These are phyloP conservation scores for Penaeus japonicus DNA, from an alignment of 1,140 invertebrate genomes.

Conservation along the genomic window DNA sequence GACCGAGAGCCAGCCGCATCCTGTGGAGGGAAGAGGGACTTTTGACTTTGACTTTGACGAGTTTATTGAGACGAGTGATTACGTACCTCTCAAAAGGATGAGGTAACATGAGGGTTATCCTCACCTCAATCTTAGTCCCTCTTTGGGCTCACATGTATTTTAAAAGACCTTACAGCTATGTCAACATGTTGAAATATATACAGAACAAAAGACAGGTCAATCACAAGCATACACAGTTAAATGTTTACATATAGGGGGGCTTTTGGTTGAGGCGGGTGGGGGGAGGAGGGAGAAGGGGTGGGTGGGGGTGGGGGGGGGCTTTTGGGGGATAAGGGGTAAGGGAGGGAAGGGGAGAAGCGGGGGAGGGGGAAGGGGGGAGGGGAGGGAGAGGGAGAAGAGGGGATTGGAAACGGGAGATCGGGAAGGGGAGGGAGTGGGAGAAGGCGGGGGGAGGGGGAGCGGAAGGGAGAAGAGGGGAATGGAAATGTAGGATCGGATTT, in stretches of 20 bases:
- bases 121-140: too few species aligned
- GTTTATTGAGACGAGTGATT: too few species aligned
- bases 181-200: too few species aligned
- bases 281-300: neutral
- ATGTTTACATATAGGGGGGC: too few species aligned
- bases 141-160: too few species aligned
- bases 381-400: neutral
- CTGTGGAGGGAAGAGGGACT: neutral
- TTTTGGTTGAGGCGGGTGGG: neutral
- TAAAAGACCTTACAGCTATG: too few species aligned
- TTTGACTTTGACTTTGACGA: too few species aligned
- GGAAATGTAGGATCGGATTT: neutral
- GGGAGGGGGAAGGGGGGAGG: neutral
- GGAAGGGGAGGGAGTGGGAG: neutral
- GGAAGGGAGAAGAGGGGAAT: neutral
- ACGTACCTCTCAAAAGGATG: too few species aligned
- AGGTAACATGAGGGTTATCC: too few species aligned
- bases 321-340: neutral
- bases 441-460: neutral
- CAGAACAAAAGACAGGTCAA: too few species aligned
- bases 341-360: neutral
- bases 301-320: neutral
- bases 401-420: neutral
- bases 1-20: constrained; percentile 61
- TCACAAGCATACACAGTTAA: too few species aligned